Base-by-base conservation (phyloP, 2,888 invertebrate genomes). In the Heteropelma amictum region DNA sequence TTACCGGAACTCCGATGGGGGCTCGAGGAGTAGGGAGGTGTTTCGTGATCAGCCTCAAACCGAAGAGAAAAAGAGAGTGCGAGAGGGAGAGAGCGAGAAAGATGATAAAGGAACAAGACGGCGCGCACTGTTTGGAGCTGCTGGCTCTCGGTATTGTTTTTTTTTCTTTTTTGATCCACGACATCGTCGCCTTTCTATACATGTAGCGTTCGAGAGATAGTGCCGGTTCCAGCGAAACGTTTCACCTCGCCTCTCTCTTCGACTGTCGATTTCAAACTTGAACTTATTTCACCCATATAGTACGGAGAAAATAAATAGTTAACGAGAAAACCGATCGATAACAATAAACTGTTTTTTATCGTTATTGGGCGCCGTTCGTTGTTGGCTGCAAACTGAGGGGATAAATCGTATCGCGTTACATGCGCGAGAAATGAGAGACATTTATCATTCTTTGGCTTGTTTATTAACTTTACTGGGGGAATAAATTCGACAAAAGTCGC, bases 1-100 rank as follows among this genome's bases (percentile, higher is more conserved):
- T 79, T 78, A 69, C 78, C 68, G 77, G 79, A 78, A 79, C 72
- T 72, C 74, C 54, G 63, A 56, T 64, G 72, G 74, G 40, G 65
- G 68, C 60, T 69, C 23, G 76, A 26, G 60, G 64, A 58, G 33
- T 14, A 35, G 42, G 42, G 38, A 12, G 58, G 33, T 23, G 12
- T 7, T 7, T 23, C 3, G 12, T 38, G 56, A 56, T 56, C 56
- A 26, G 56, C 2, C 54, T 21, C 23, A 10, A 54, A 35, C 35
- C n/a, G 49, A 40, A 40, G 10, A 60, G 42, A 42, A 33, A 54
- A 51, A 45, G 17, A 61, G 23, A 49, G 19, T 23, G 33, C 45
- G 58, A 51, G 51, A 26, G 26, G 26, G 54, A 51, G 42, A 42
- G 51, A 58, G 63, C 68, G 51, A 67, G 54, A 54, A 26, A 54